Conservation (phyloP, 2,797 vertebrate species). For the Morelia viridis region DNA sequence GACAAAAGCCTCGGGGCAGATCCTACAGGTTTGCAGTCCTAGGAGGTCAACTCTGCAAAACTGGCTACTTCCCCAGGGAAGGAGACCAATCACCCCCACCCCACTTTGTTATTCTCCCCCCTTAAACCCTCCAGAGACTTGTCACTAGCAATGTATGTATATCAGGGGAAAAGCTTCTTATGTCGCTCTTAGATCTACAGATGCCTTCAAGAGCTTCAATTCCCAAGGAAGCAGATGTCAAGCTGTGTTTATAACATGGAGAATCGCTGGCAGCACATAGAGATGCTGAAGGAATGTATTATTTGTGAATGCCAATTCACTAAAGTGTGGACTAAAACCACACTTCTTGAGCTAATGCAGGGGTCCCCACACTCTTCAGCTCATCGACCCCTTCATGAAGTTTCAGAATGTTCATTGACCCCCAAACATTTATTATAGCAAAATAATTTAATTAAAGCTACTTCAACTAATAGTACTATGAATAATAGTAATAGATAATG, state of each 20-base stretch:
- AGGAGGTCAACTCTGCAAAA: background rate
- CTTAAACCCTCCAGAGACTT: background rate
- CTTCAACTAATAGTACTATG: background rate
- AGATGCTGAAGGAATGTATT: background rate
- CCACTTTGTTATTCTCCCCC: background rate
- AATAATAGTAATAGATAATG: too few relatives aligned
- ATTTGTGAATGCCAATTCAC: background rate
- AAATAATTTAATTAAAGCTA: background rate
- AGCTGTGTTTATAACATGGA: background rate
- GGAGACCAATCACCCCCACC: background rate
- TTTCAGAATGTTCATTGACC: background rate
- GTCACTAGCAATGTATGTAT: background rate
- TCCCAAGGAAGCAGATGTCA: background rate
- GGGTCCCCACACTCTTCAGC: background rate
- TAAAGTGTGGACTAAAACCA: background rate
- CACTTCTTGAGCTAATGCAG: background rate
- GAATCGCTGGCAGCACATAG: background rate
- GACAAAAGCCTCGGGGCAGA: background rate
- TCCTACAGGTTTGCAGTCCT: background rate
- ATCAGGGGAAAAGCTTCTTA: conserved; percentile 4
- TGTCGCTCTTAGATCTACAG: background rate
- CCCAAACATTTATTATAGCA: background rate
- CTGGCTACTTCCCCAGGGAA: background rate
- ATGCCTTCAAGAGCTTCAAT: background rate
- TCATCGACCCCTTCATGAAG: background rate